Conservation (phyloP, 2,888 invertebrate species). For the Noctua janthina region DNA sequence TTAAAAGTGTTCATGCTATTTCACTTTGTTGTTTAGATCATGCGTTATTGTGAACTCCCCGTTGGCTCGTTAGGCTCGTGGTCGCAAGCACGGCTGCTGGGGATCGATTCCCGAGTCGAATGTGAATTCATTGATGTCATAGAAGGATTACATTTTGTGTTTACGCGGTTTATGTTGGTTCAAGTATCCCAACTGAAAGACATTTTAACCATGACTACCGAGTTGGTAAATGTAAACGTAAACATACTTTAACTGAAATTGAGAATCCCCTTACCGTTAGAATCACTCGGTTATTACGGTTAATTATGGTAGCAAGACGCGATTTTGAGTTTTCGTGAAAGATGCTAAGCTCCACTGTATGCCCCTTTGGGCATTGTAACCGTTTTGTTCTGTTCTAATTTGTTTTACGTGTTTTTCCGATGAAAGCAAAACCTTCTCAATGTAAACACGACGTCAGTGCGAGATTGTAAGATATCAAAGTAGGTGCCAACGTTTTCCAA, state of each 20-base stretch:
- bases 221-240: too few relatives aligned
- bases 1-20: neutral
- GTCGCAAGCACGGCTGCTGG: neutral
- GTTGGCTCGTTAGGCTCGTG: neutral
- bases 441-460: neutral
- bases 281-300: too few relatives aligned
- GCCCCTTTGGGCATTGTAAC: neutral
- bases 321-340: neutral
- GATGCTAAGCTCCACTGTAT: neutral
- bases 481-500: neutral
- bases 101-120: neutral
- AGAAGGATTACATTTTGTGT: neutral
- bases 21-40: neutral
- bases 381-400: neutral
- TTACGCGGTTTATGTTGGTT: neutral
- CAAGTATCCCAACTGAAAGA: neutral
- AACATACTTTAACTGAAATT: neutral
- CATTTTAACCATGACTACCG: neutral
- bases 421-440: neutral
- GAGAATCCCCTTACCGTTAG: too few relatives aligned
- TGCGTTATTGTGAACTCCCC: neutral
- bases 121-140: neutral
- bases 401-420: neutral
- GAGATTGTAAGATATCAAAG: neutral
- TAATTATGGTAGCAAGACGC: neutral